Evolutionary conservation across 2,113 vertebrate species (phyloP), one percentile per base, ranked within the genome.

Genomic region (Opisthocomus hoazin): DNA sequence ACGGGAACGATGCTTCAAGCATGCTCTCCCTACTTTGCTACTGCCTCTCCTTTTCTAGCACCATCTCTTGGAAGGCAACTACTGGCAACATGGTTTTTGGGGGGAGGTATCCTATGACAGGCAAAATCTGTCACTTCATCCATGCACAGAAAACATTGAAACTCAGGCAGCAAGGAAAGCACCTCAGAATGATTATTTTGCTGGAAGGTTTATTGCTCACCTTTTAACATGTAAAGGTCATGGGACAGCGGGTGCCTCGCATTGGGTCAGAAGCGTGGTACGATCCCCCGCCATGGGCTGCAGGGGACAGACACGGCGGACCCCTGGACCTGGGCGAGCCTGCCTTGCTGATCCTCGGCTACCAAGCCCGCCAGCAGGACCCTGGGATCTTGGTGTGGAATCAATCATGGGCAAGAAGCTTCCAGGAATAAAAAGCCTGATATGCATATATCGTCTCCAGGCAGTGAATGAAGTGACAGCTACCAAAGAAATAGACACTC

Each of bases 231-330:
- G 51, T 19, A 56, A 24, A 21, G 26, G 51, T 46, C 65, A 22
- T 5, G 34, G 21, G 29, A 20, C 48, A 34, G 65, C 43, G 2
- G 43, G 41, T n/a, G 30, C 56, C 23, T 18, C 24, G 2, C 2
- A 2, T n/a, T n/a, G n/a, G n/a, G n/a, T n/a, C n/a, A n/a, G n/a
- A n/a, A n/a, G n/a, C n/a, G n/a, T n/a, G n/a, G n/a, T n/a, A n/a
- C n/a, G n/a, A 48, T 12, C 16, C 43, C 43, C 48, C 6, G 4
- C 48, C 12, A 27, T 32, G 2, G 2, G 1, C 36, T 16, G 8
- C 3, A 4, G 36, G 6, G 2, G 8, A 2, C 4, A 21, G 54
- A 15, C 17, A 17, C 0, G 5, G 19, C 54, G 17, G 21, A 16
- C 41, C 43, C 60, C 54, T 60, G 54, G 16, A 17, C 45, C 32